Evolutionary conservation across 2,888 invertebrate species (phyloP), one percentile per base, ranked within the genome.

Genomic region (Trichopria drosophilae): DNA sequence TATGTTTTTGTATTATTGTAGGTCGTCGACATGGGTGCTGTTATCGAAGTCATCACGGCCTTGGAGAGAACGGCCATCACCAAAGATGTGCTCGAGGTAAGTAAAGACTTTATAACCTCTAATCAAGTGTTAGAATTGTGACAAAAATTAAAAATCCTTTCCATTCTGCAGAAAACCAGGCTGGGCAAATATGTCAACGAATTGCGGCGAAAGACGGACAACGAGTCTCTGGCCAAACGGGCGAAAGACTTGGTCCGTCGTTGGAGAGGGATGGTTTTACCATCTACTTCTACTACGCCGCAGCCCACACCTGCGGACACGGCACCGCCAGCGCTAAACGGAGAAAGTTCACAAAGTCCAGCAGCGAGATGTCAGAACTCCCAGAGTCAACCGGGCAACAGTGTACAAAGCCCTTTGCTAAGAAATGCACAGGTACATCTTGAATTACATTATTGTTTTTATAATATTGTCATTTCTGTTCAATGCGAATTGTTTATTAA

Each of bases 1-100:
- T n/a, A n/a, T n/a, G n/a, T 36, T 2, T 36, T 36, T 29, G 5
- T 35, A 36, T 35, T 45, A 50, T 57, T 56, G 19, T 78, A 95
- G 95, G 95, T 95, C 83, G 86, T 92, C 83, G 90, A 95, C 84
- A 90, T 93, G 90, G 88, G 86, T 76, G 83, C 87, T 76, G 93
- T 95, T 80, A 83, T 91, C 81, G 92, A 92, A 82, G 89, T 94
- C 81, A 90, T 96, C 82, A 85, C 90, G 79, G 82, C 87, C 77
- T 82, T 96, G 86, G 95, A 96, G 82, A 88, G 85, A 80, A 86
- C 87, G 79, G 83, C 88, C 79, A 88, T 93, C 81, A 91, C 92
- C 79, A 89, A 89, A 82, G 92, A 92, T 80, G 81, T 88, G 80
- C 80, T 93, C 80, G 91, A 90, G 90, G 93, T 88, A 81, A 81